Conservation (phyloP, 2,797 vertebrate species). For the Hirundo rustica region DNA sequence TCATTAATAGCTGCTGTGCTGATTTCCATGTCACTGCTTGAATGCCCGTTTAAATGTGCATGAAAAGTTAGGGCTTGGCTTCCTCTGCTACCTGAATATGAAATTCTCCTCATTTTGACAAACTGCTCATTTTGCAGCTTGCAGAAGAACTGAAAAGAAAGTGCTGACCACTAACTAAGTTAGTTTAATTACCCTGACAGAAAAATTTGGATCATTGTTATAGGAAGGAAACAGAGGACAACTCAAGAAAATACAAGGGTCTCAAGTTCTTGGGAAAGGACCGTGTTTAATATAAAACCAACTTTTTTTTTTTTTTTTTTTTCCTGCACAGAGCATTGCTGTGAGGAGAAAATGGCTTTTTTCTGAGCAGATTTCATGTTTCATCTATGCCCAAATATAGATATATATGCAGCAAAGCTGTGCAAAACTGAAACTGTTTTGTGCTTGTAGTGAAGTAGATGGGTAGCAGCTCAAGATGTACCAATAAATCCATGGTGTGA, state of each 20-base stretch:
- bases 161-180: conserved; percentile 28
- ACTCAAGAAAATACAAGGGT: neutral
- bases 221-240: neutral
- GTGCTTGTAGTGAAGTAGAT: neutral
- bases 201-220: conserved; percentile 1
- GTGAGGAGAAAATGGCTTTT: neutral
- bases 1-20: conserved; percentile 69
- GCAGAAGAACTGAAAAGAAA: conserved; percentile 34
- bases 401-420: neutral
- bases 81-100: conserved; percentile 12
- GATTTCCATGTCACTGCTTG: conserved; percentile 57
- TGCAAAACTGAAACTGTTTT: neutral
- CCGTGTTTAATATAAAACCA: neutral
- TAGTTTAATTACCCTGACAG: conserved; percentile 14
- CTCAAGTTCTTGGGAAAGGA: neutral
- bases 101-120: conserved; percentile 52
- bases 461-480: neutral
- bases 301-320: neutral
- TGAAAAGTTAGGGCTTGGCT: conserved; percentile 10
- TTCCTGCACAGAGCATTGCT: neutral
- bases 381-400: neutral
- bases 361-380: neutral
- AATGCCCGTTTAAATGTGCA: conserved; percentile 51
- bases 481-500: neutral
- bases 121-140: conserved; percentile 46